Base-by-base conservation (phyloP, 2,113 vertebrate genomes). In the Pseudopodoces humilis region DNA sequence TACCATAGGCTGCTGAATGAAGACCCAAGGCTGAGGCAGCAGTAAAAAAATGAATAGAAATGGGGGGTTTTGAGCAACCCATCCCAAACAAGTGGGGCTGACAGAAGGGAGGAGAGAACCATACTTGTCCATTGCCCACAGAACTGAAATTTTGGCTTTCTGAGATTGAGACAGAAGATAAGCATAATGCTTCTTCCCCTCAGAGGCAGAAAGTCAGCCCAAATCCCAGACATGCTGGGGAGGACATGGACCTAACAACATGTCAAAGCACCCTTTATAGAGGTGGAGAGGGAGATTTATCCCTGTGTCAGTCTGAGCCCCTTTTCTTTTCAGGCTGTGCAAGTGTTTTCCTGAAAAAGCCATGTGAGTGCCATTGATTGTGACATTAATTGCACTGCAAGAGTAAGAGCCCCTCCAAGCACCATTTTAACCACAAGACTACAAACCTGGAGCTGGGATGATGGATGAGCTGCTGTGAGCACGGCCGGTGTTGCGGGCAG, bases 161-260 rank as follows among this genome's bases (percentile, higher is more conserved):
- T 67, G 67, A n/a, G 23, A 41, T 1, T 31, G 52, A 63, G 39
- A 35, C 52, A 49, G 47, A 44, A 35, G 37, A 33, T 37, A 52
- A 41, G 33, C 7, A 53, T 80, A 90, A 62, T 5, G 13, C 60
- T 78, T 84, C 37, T 35, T 33, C 13, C 14, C 35, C 8, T 0
- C 2, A 50, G 30, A 83, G 58, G 23, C 55, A 58, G 33, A 30
- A 56, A 49, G 31, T 52, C 39, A n/a, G 17, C 43, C 55, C 2
- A 3, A 65, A 69, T 11, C 35, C 0, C 6, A 47, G 41, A 23
- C 8, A 11, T 0, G 2, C 22, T 0, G 0, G 62, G 31, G 62
- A 52, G 27, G 27, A n/a, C 6, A 1, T 6, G 44, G 24, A 10
- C 64, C 53, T 23, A 13, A 35, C 3, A 49, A 23, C 30, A 3